A percentile compares a stretch with the other conserved stretches of the same genome.
These are phyloP conservation scores for Lepidotrigona ventralis DNA, from an alignment of 1,140 invertebrate species.

Conservation along the genomic window DNA sequence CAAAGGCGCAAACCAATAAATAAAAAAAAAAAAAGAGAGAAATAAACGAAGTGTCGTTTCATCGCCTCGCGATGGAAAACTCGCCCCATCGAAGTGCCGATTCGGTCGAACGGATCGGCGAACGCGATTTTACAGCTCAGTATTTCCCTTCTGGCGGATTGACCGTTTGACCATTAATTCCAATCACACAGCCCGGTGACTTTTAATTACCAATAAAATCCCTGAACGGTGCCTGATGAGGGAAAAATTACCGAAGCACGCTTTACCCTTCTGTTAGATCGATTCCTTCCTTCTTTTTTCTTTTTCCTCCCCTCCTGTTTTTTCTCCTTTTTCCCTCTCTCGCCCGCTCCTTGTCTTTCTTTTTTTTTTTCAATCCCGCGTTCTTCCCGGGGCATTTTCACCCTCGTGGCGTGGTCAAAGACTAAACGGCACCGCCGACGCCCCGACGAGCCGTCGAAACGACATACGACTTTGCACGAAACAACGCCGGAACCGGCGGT, in stretches of 20 bases:
- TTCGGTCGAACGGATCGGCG: conserved; percentile 16
- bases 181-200: conserved; percentile 76
- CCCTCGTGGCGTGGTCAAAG: conserved; percentile 54
- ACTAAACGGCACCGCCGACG: conserved; percentile 50
- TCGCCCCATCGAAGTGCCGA: conserved; percentile 18
- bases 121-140: conserved; percentile 58
- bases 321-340: neutral
- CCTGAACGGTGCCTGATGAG: conserved; percentile 72
- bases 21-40: conserved; percentile 12
- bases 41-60: conserved; percentile 26
- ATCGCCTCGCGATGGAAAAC: conserved; percentile 7
- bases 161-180: conserved; percentile 79
- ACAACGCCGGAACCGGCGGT: conserved; percentile 64
- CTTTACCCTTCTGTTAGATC: conserved; percentile 51
- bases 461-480: conserved; percentile 9
- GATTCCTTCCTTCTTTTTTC: conserved; percentile 20
- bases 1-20: conserved; percentile 16
- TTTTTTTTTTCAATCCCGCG: neutral
- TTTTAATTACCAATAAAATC: conserved; percentile 80
- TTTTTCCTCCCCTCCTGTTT: neutral
- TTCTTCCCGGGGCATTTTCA: conserved; percentile 39
- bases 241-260: conserved; percentile 72
- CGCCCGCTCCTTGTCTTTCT: neutral
- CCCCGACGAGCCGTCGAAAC: conserved; percentile 36
- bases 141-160: conserved; percentile 72